Evolutionary conservation across 2,797 vertebrate species (phyloP), one percentile per base, ranked within the genome.

Genomic region (Notolepis coatsorum): DNA sequence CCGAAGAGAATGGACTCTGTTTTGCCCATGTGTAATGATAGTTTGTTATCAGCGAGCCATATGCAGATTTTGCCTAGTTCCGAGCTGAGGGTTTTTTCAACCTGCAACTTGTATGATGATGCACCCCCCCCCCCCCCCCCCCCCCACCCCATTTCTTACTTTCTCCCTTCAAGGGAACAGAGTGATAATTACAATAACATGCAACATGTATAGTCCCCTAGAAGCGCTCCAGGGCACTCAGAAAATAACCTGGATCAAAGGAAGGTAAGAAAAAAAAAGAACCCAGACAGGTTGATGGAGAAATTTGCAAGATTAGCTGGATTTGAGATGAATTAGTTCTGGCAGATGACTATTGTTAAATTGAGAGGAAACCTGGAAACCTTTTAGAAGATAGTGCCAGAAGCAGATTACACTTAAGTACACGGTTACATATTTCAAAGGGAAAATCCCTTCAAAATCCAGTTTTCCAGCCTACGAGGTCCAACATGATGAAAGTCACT

Each of bases 171-270:
- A 18, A 17, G 24, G 7, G 41, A 65, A 61, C 52, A 39, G 47
- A 23, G 57, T 60, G 64, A 68, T 77, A 80, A 84, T 50, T 65
- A 72, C 45, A 75, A 70, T 51, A 64, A 58, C 59, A 76, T 56
- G 4, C 18, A 13, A 15, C 52, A 39, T 47, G 56, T 67, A 38
- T 63, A 45, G 30, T 70, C 64, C 59, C 68, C 42, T 37, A 45
- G 54, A 65, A 65, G 59, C 55, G 56, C 66, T 71, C 68, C 10
- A 15, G 17, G 23, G 57, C 66, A 73, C 45, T 54, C 47, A 61
- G n/a, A n/a, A 48, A 73, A 62, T 37, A 21, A 73, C 47, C 27
- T 70, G 59, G 12, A 65, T 35, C 35, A 52, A 54, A 53, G 50
- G 51, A 48, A 58, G 43, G n/a, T 35, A 35, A 35, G 7, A 6